These are phyloP conservation scores for Phainopepla nitens DNA, from an alignment of 2,113 vertebrate species.

Conservation along the genomic window DNA sequence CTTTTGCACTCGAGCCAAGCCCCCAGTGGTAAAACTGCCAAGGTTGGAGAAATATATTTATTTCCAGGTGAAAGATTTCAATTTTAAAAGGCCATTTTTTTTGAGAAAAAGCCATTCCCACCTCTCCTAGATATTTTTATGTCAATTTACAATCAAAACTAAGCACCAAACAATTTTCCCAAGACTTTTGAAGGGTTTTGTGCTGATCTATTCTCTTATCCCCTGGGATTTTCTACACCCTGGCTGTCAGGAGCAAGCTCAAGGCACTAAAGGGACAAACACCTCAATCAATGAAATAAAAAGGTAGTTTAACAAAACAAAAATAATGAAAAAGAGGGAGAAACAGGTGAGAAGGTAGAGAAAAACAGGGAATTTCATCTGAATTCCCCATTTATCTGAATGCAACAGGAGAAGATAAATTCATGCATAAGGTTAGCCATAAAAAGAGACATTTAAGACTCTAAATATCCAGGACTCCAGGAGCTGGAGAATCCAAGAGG, in stretches of 20 bases:
- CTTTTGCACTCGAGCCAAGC: neutral
- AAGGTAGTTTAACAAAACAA: neutral
- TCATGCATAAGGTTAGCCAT: fast-evolving
- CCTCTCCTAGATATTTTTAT: neutral
- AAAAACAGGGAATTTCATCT: neutral
- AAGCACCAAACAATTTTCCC: neutral
- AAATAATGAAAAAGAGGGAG: neutral
- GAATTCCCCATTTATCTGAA: fast-evolving
- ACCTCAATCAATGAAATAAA: neutral
- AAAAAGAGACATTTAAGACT: neutral
- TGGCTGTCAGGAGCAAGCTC: neutral
- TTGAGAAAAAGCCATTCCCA: neutral
- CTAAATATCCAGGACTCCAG: too few species aligned
- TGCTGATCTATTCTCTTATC: neutral
- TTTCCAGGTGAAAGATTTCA: neutral
- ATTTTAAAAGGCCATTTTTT: neutral
- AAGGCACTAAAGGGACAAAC: neutral
- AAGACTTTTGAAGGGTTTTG: neutral
- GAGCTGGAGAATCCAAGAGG: neutral
- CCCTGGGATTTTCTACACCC: neutral
- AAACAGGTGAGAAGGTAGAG: neutral
- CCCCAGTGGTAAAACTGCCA: neutral
- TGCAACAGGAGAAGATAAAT: neutral
- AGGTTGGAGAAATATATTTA: neutral
- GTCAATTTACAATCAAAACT: neutral